Evolutionary conservation across 2,113 vertebrate genomes (phyloP).

Genomic region (Laticauda colubrina): DNA sequence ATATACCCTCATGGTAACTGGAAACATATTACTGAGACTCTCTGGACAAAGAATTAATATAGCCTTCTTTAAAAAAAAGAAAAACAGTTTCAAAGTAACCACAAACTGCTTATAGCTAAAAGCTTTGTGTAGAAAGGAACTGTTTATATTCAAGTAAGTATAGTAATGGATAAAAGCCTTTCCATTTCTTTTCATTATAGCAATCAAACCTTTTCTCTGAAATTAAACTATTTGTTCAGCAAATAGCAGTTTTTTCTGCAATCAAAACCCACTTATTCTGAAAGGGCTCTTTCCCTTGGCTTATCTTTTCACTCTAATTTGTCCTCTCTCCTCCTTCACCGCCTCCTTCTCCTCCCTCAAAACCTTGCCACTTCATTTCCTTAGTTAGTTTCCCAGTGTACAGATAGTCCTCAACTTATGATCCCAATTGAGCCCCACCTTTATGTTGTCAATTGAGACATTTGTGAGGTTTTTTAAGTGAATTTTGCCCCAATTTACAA

Average conservation of each 20-base stretch:
- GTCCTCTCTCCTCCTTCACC: background rate
- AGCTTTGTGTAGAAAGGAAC: background rate
- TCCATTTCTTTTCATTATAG: background rate
- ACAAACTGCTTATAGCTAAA: background rate
- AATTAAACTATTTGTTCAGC: background rate
- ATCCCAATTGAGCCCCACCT: background rate
- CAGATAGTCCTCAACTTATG: background rate
- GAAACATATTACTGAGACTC: background rate
- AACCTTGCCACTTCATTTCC: background rate
- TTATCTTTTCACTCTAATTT: background rate
- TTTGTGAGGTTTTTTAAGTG: background rate
- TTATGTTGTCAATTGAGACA: background rate
- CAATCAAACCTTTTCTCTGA: background rate
- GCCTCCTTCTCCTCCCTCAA: background rate
- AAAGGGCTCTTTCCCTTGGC: background rate
- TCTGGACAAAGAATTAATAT: background rate
- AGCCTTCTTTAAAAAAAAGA: background rate
- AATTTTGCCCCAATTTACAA: background rate
- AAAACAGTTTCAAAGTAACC: background rate
- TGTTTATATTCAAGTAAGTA: background rate
- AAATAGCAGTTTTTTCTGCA: background rate
- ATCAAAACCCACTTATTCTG: background rate
- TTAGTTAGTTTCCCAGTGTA: background rate
- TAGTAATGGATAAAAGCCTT: background rate
- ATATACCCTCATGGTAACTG: background rate